Base-by-base conservation (phyloP, 37 sponge, comb jelly and placozoan species). In the Hormiphora californensis region DNA sequence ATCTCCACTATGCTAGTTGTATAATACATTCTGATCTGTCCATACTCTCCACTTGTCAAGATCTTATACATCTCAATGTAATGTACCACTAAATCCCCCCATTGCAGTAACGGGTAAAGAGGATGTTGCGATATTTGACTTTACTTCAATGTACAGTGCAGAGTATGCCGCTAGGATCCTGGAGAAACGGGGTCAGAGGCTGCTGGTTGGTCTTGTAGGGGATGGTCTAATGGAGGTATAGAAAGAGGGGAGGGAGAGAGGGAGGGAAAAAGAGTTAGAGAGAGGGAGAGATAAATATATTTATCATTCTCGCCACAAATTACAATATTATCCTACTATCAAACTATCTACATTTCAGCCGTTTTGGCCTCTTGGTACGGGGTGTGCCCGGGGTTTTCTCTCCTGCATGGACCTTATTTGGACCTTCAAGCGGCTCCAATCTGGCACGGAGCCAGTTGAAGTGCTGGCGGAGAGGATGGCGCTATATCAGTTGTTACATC, bases 301-400 rank as follows among this genome's bases (percentile, higher is more conserved):
- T 15, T 15, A 25, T 63, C 22, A 63, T n/a, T 63, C 27, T 15
- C 15, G n/a, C 27, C 17, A 63, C 12, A 28, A 19, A 63, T 19
- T 12, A n/a, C 12, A 12, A 12, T 63, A 12, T 33, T 8, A 33
- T 81, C 85, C 19, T 23, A 38, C n/a, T 39, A 28, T 7, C n/a
- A 40, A 4, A 38, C 86, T 49, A 25, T 1, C 86, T 22, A 39
- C 54, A 21, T 40, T 32, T 19, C 90, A 95, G 94, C 98, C 98
- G 1, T 97, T 97, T 78, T 97, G 98, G 98, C 98, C 98, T 0
- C 91, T 65, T 0, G 98, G 98, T n/a, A 93, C 94, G 0, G 98
- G 98, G 1, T 87, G 87, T 87, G 95, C 90, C n/a, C 85, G 95
- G 31, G 98, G 94, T 8, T 97, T 97, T 73, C 90, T 97, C 21